phyloP scores from a whole-genome alignment of 2,797 vertebrate genomes.

The Lithobates sylvaticus region DNA sequence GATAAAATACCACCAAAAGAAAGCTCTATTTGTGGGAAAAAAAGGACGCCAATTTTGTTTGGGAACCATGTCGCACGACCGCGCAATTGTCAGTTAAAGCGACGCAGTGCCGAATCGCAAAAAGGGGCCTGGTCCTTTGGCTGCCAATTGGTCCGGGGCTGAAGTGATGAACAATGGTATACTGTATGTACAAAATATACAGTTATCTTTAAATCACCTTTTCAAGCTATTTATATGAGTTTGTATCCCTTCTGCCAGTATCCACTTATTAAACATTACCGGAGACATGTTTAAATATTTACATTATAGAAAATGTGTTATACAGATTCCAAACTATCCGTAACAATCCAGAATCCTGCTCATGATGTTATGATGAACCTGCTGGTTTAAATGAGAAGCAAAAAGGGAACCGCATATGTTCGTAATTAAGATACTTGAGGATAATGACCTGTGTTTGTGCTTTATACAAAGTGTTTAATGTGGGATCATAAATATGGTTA shows the following conservation, averaged over 20 bases:
- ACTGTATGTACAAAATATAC: too few relatives aligned
- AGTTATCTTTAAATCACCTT: too few relatives aligned
- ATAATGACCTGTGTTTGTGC: conserved; percentile 63
- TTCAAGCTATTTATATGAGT: too few relatives aligned
- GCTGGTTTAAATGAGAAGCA: conserved; percentile 57
- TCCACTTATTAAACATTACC: neutral
- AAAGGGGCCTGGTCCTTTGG: too few relatives aligned
- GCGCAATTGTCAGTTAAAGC: too few relatives aligned
- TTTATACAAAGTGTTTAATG: conserved; percentile 62
- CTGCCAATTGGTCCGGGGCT: too few relatives aligned
- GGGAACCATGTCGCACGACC: too few relatives aligned
- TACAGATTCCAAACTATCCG: neutral
- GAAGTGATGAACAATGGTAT: too few relatives aligned
- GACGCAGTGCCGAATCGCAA: too few relatives aligned
- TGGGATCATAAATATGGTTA: conserved; percentile 61
- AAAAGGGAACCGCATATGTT: conserved; percentile 59
- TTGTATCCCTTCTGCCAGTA: neutral
- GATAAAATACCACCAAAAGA: too few relatives aligned
- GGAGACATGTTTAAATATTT: conserved; percentile 1
- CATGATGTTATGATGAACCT: conserved; percentile 45
- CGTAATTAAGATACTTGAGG: conserved; percentile 60
- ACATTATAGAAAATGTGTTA: neutral
- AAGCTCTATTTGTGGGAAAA: too few relatives aligned
- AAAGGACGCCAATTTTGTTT: too few relatives aligned
- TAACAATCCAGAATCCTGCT: neutral